A percentile compares a stretch with the other conserved stretches of the same genome.
These are phyloP conservation scores for Pogonocichla stellata DNA, from an alignment of 2,113 vertebrate species.

Conservation along the genomic window DNA sequence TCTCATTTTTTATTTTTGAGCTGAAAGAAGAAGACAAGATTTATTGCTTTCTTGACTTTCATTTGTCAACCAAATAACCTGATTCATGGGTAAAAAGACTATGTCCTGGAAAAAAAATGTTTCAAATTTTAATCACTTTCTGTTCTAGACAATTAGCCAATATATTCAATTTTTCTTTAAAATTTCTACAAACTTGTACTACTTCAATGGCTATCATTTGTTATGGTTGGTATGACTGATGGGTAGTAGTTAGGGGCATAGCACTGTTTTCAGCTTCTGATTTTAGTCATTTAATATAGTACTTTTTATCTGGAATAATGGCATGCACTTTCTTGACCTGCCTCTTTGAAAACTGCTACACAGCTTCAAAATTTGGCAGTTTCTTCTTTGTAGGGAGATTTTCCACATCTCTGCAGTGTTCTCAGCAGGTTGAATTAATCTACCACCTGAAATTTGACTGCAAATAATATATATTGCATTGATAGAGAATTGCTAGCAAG, in stretches of 20 bases:
- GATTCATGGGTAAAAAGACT: neutral
- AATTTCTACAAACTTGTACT: neutral
- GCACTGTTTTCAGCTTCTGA: neutral
- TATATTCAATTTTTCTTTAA: neutral
- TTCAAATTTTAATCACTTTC: neutral
- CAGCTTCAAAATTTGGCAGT: neutral
- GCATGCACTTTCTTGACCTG: neutral
- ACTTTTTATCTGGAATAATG: neutral
- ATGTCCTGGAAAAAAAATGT: neutral
- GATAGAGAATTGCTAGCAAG: neutral
- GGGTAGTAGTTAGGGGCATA: neutral
- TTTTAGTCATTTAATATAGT: neutral
- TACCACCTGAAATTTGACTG: neutral
- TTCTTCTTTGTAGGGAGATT: neutral
- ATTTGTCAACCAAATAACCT: neutral
- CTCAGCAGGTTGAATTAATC: neutral
- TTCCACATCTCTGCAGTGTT: neutral
- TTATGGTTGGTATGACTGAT: neutral
- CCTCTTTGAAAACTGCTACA: neutral
- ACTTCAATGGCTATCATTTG: neutral
- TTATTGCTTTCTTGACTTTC: neutral
- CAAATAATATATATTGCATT: neutral
- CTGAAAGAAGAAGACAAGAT: neutral
- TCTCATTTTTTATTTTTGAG: conserved; percentile 9
- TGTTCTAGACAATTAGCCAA: neutral